Percentiles rank a stretch among this genome's conserved stretches.
Conservation (phyloP, 1,140 invertebrate genomes). For the Mesaphorura yosii region DNA sequence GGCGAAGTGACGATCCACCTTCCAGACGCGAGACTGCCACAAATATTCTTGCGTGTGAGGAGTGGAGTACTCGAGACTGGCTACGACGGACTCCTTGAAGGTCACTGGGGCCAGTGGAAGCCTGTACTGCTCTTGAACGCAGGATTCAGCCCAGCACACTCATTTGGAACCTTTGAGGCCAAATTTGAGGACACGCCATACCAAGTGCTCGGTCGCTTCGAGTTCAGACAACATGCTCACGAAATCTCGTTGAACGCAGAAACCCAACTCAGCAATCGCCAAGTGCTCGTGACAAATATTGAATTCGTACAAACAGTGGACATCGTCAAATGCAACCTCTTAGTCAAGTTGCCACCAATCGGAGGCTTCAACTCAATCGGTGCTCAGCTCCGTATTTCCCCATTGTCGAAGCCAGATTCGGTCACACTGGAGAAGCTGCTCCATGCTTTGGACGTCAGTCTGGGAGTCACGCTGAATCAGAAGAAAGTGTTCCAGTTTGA, state of each 20-base stretch:
- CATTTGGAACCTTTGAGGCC: slow-evolving; percentile 21
- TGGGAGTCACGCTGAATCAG: slow-evolving; percentile 32
- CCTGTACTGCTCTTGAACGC: slow-evolving; percentile 26
- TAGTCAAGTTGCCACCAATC: not conserved
- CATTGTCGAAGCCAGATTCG: not conserved
- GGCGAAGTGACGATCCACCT: slow-evolving; percentile 24
- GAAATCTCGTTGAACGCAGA: slow-evolving; percentile 16
- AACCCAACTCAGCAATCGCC: slow-evolving; percentile 1
- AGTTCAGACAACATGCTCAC: not conserved
- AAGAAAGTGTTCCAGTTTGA: slow-evolving; percentile 23
- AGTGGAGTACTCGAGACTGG: slow-evolving; percentile 16
- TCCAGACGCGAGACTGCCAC: slow-evolving; percentile 18
- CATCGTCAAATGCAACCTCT: not conserved
- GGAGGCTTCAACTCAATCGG: slow-evolving; percentile 29
- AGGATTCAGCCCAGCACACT: slow-evolving; percentile 6
- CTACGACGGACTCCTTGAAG: slow-evolving; percentile 28
- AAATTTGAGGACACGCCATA: slow-evolving; percentile 15
- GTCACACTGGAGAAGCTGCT: slow-evolving; percentile 22
- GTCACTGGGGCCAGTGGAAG: slow-evolving; percentile 18
- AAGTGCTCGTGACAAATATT: slow-evolving; percentile 10
- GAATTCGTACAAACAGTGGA: no score
- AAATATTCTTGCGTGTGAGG: slow-evolving; percentile 4
- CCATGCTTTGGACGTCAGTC: slow-evolving; percentile 23
- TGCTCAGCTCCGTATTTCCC: slow-evolving; percentile 22
- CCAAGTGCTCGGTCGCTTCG: not conserved